Conservation (phyloP, 2,888 invertebrate species). For the Tillus elongatus region DNA sequence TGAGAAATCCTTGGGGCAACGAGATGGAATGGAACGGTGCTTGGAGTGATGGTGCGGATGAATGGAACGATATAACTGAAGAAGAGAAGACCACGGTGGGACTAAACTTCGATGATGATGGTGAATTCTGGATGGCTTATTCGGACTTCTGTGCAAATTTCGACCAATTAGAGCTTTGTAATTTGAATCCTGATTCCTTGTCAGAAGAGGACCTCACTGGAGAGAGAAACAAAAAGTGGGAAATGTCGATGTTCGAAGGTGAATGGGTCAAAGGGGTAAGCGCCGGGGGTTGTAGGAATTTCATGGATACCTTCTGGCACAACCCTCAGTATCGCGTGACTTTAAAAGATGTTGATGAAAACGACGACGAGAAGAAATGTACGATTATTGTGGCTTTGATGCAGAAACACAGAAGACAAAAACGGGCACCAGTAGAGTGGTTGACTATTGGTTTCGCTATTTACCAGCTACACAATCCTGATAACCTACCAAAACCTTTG, state of each 20-base stretch:
- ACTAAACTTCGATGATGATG: constrained; percentile 46
- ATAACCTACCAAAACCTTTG: not conserved
- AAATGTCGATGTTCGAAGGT: constrained; percentile 42
- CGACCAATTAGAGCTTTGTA: constrained; percentile 47
- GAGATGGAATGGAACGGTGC: constrained; percentile 62
- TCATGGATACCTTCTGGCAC: not conserved
- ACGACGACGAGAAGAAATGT: not conserved
- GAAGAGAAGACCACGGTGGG: constrained; percentile 41
- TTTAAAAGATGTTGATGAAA: not conserved
- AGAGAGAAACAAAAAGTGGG: constrained; percentile 39
- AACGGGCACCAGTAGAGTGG: not conserved
- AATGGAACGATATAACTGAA: constrained; percentile 26
- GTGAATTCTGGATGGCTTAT: constrained; percentile 54
- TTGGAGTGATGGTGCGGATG: constrained; percentile 50
- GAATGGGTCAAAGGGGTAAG: constrained; percentile 44
- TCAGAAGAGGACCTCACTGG: constrained; percentile 20
- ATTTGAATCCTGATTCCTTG: constrained; percentile 47
- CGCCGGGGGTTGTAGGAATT: constrained; percentile 50
- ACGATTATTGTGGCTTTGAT: not conserved
- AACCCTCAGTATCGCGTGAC: not conserved
- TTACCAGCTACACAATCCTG: not conserved
- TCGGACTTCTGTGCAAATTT: constrained; percentile 47
- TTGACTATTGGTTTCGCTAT: not conserved
- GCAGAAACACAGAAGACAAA: not conserved
- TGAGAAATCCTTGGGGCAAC: constrained; percentile 67